Conservation (phyloP, 2,113 vertebrate genomes). For the Pangasianodon gigas region DNA sequence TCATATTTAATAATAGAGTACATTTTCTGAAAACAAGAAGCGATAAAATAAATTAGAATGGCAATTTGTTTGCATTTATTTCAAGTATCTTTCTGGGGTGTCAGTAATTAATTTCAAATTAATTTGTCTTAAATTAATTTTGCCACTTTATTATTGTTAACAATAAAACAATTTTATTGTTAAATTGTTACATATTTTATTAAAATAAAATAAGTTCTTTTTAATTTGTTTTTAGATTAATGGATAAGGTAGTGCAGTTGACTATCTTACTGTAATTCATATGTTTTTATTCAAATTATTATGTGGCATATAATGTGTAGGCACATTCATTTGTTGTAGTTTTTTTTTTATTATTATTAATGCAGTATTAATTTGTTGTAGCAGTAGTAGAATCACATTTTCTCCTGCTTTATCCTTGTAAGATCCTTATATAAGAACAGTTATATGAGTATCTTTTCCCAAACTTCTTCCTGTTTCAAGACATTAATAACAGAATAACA, state of each 20-base stretch:
- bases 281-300: not conserved
- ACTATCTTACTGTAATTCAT: not conserved
- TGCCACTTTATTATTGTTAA: no score
- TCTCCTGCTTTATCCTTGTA: not conserved
- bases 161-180: no score
- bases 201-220: not conserved
- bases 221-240: not conserved
- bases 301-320: not conserved
- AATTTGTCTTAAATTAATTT: not conserved
- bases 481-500: not conserved
- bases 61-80: not conserved
- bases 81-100: not conserved
- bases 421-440: no score
- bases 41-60: not conserved
- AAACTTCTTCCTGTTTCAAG: not conserved
- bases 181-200: not conserved
- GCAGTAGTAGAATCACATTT: not conserved
- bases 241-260: not conserved
- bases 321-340: not conserved
- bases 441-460: not conserved
- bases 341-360: not conserved
- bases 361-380: not conserved
- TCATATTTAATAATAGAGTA: not conserved
- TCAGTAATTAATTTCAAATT: not conserved
- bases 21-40: not conserved